Evolutionary conservation across 2,113 vertebrate genomes (phyloP).

Genomic region (Heterochromis multidens): DNA sequence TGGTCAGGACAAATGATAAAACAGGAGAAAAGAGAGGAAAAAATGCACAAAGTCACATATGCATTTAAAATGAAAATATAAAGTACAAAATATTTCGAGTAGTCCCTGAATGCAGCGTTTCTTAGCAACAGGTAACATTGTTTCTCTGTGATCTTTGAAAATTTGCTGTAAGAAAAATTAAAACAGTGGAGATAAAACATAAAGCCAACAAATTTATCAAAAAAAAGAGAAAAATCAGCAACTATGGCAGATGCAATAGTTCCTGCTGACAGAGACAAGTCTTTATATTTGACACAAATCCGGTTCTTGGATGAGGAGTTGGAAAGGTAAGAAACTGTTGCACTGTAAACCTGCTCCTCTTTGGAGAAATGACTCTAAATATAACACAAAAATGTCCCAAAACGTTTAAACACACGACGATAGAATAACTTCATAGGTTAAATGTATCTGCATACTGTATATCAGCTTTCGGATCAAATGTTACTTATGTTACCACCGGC

Average conservation of each 20-base stretch:
- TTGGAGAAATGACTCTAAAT: not conserved
- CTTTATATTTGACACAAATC: conserved; percentile 6
- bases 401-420: fast-evolving
- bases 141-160: not conserved
- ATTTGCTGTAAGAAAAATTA: not conserved
- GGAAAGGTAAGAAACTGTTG: not conserved
- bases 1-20: no score
- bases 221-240: fast-evolving
- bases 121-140: not conserved
- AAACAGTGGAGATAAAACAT: not conserved
- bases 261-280: not conserved
- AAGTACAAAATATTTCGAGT: not conserved
- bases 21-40: no score
- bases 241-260: not conserved
- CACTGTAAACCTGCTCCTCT: not conserved
- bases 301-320: not conserved
- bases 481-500: not conserved
- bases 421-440: fast-evolving
- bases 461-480: not conserved
- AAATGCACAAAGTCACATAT: no score
- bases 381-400: not conserved
- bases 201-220: not conserved
- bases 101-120: not conserved
- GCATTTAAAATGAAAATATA: fast-evolving
- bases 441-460: not conserved